These are phyloP conservation scores for Zaprionus capensis DNA, from an alignment of 1,140 invertebrate species.

Conservation along the genomic window DNA sequence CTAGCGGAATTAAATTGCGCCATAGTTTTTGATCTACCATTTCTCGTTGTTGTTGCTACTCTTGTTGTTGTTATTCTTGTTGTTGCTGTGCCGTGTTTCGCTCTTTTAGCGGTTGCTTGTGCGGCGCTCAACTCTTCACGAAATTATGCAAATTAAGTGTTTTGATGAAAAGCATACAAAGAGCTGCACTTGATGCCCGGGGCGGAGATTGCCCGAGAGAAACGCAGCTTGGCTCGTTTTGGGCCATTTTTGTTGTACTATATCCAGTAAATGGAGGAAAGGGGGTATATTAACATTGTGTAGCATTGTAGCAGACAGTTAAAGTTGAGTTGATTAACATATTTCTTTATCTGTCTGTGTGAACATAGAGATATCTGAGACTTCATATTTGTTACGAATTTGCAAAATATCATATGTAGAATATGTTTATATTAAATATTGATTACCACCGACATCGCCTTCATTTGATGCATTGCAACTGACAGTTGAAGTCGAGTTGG, in stretches of 20 bases:
- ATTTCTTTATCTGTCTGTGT: background rate
- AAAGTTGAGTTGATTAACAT: background rate
- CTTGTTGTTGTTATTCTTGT: conserved; percentile 11
- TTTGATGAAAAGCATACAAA: conserved; percentile 75
- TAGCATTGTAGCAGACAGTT: too few species aligned
- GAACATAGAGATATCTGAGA: background rate
- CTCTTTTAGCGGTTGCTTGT: conserved; percentile 18
- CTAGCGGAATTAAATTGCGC: conserved; percentile 69
- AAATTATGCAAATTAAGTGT: conserved; percentile 82
- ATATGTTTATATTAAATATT: too few species aligned
- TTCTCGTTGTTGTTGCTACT: background rate
- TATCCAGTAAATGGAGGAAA: background rate
- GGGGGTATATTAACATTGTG: background rate
- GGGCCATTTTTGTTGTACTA: conserved; percentile 14
- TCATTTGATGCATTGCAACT: too few species aligned
- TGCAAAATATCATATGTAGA: too few species aligned
- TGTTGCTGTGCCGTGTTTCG: conserved; percentile 10
- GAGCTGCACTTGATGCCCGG: conserved; percentile 66
- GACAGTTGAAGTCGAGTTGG: too few species aligned
- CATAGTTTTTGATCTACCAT: conserved; percentile 29
- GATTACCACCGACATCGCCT: too few species aligned
- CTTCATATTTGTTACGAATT: background rate
- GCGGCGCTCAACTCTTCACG: conserved; percentile 49
- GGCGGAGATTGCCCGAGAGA: conserved; percentile 25
- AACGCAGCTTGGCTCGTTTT: background rate